phyloP scores from a whole-genome alignment of 2,888 invertebrate genomes.

The Thymelicus sylvestris region DNA sequence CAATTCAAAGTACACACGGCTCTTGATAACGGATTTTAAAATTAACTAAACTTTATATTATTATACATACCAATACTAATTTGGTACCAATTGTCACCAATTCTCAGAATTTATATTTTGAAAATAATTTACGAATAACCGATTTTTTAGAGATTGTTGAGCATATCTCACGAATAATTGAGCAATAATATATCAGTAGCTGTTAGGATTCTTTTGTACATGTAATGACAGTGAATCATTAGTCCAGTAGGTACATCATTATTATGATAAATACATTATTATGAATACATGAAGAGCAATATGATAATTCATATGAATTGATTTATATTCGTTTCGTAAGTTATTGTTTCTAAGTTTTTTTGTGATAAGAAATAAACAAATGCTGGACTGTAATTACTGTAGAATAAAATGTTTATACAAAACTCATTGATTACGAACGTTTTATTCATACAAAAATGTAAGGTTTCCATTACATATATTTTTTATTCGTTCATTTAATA shows the following conservation, averaged over 20 bases:
- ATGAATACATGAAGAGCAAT: slow-evolving; percentile 19
- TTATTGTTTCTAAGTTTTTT: slow-evolving; percentile 23
- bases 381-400: slow-evolving; percentile 56
- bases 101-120: not conserved
- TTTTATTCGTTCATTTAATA: slow-evolving; percentile 17
- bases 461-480: slow-evolving; percentile 13
- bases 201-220: slow-evolving; percentile 5
- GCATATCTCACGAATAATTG: slow-evolving; percentile 35
- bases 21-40: too few relatives aligned
- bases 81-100: not conserved
- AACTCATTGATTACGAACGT: slow-evolving; percentile 60
- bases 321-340: slow-evolving; percentile 26
- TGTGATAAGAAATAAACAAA: slow-evolving; percentile 48
- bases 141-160: slow-evolving; percentile 23
- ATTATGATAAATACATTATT: not conserved
- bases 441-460: slow-evolving; percentile 35
- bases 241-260: slow-evolving; percentile 22
- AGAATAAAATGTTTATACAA: slow-evolving; percentile 73
- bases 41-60: too few relatives aligned
- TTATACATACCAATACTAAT: not conserved
- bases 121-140: slow-evolving; percentile 5
- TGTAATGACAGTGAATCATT: slow-evolving; percentile 32
- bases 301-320: slow-evolving; percentile 24
- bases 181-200: slow-evolving; percentile 37
- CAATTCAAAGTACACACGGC: too few relatives aligned